Base-by-base conservation (phyloP, 2,888 invertebrate genomes). In the Marronus borbonicus region DNA sequence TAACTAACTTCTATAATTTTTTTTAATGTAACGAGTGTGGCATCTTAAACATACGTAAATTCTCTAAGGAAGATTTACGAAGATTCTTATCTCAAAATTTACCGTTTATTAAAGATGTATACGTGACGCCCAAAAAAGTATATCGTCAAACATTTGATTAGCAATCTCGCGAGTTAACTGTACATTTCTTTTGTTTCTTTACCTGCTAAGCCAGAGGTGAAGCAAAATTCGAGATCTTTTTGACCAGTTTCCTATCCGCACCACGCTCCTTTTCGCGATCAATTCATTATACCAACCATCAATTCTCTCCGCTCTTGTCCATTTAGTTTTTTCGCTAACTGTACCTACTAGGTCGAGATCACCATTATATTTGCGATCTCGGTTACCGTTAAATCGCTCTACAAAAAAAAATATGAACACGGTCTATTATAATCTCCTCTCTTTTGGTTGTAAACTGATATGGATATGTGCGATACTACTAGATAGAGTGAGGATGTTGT, bases 261-360 rank as follows among this genome's bases (percentile, higher is more conserved):
- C 44, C 44, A 44, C 2, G 44, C 44, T 44, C 44, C n/a, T 3
- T 65, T 65, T 65, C n/a, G 8, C 36, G 64, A 65, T 65, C 36
- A 31, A 17, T 55, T 55, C 20, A 20, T 55, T 20, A 20, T n/a
- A 55, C n/a, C 12, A 52, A 12, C 62, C n/a, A 20, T 55, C 55
- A 8, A 20, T n/a, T 55, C 55, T 7, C 14, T 65, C n/a, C 36
- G 4, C 0, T 12, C 20, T 44, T 50, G 49, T 49, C 50, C 44
- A 20, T 49, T 20, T 49, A 68, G 24, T 68, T 68, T 68, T 68
- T 66, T 68, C 64, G 36, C 36, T 65, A 65, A 65, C 64, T 65
- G 64, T 65, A 65, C 64, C 44, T 44, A 8, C 44, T 31, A 31
- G n/a, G 14, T 65, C n/a, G 36, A 55, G 55, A 31, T 65, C 31